Base-by-base conservation (phyloP, 2,797 vertebrate genomes). In the Poeciliopsis presidionis region DNA sequence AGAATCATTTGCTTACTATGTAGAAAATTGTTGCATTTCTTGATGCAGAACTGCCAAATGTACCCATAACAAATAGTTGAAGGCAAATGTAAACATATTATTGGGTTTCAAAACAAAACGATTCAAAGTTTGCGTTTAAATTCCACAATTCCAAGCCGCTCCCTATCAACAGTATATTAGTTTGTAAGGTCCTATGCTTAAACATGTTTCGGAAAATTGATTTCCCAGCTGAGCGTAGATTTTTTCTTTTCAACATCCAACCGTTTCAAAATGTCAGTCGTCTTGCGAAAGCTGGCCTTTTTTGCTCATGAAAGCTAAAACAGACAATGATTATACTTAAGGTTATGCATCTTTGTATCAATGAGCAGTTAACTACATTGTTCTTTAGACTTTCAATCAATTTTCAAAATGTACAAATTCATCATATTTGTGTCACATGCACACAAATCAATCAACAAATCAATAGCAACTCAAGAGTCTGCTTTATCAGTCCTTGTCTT, bases 201-300 rank as follows among this genome's bases (percentile, higher is more conserved):
- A 79, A 73, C 51, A 78, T 81, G 67, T 43, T 88, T 46, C n/a
- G 9, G 43, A 75, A 78, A 63, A 49, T 20, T 33, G 3, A 22
- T 72, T 49, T 11, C n/a, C 7, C 28, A 51, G 71, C 65, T 69
- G 18, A 69, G 25, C 20, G 14, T 4, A 22, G 51, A 22, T 69
- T 69, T 72, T 72, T 25, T 33, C 3, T 47, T 47, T 72, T 47
- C 45, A 46, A 30, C n/a, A 46, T 70, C 45, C 25, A n/a, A 5
- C 11, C 28, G 1, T 59, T 28, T 59, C 28, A 59, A 30, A 59
- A 59, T 28, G 16, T 3, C 7, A 39, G 33, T 20, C 16, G 7
- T 65, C n/a, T 39, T 9, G 4, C 39, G 43, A 43, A 41, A 69
- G 39, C 22, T n/a, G 39, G 39, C 9, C 9, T 25, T 41, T 65